phyloP scores from a whole-genome alignment of 2,888 invertebrate genomes.

The Catocala nupta region DNA sequence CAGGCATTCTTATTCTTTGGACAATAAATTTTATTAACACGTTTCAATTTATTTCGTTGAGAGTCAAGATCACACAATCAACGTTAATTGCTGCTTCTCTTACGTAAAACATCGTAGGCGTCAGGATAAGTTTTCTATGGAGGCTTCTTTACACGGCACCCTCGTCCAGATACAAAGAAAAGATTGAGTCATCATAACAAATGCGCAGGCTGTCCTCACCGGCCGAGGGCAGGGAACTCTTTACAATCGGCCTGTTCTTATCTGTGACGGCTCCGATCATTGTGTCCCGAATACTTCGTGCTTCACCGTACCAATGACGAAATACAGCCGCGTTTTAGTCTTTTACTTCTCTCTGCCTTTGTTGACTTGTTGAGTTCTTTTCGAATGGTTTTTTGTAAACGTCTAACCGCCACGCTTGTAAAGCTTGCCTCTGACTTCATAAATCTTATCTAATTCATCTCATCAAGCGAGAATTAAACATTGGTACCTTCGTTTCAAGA shows the following conservation, averaged over 20 bases:
- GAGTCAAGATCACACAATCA: conserved; percentile 73
- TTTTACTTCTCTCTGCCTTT: conserved; percentile 79
- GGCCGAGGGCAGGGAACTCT: conserved; percentile 74
- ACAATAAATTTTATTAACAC: conserved; percentile 84
- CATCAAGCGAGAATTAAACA: conserved; percentile 70
- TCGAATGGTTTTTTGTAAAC: conserved; percentile 78
- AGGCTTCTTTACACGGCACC: conserved; percentile 64
- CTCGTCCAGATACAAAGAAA: conserved; percentile 77
- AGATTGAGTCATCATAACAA: conserved; percentile 87
- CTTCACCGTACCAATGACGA: conserved; percentile 78
- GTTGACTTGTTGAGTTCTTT: conserved; percentile 82
- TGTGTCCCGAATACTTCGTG: conserved; percentile 80
- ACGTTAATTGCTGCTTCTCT: conserved; percentile 83
- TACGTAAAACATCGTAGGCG: conserved; percentile 72
- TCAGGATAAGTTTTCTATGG: conserved; percentile 63
- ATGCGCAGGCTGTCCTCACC: conserved; percentile 74
- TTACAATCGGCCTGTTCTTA: conserved; percentile 81
- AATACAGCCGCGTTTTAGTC: conserved; percentile 76
- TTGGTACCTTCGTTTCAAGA: conserved; percentile 58
- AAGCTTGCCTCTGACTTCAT: conserved; percentile 76
- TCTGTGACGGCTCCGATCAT: conserved; percentile 83
- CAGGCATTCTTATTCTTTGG: conserved; percentile 74
- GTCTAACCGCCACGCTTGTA: conserved; percentile 73
- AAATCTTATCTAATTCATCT: conserved; percentile 82
- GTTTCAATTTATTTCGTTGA: conserved; percentile 76